These are phyloP conservation scores for Theristicus caerulescens DNA, from an alignment of 2,113 vertebrate species.

Conservation along the genomic window DNA sequence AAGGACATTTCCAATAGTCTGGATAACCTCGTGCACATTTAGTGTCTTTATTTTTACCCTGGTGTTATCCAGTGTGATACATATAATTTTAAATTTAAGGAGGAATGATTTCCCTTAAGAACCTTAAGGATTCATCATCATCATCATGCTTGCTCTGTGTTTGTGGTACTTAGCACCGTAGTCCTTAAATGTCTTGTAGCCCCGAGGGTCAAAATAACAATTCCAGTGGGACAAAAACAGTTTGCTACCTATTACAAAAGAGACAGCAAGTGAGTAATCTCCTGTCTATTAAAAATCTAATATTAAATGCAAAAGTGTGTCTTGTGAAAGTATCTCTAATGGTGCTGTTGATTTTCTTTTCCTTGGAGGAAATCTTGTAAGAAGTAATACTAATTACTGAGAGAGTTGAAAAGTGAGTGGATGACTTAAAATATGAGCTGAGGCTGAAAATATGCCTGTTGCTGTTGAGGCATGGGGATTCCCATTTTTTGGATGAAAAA, in stretches of 20 bases:
- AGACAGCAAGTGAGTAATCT: slow-evolving; percentile 16
- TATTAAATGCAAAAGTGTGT: slow-evolving; percentile 14
- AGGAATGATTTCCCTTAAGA: slow-evolving; percentile 1
- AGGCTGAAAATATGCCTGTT: background rate
- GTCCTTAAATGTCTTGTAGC: background rate
- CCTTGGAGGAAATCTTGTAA: background rate
- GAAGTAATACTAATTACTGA: slow-evolving; percentile 17
- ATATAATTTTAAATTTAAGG: background rate
- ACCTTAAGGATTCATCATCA: background rate
- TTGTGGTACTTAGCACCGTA: background rate
- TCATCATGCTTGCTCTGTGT: background rate
- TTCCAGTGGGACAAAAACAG: background rate
- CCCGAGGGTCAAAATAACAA: background rate
- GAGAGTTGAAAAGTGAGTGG: background rate
- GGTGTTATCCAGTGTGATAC: slow-evolving; percentile 5
- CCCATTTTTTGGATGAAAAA: background rate
- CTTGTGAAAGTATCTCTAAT: background rate
- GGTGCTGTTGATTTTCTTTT: slow-evolving; percentile 6
- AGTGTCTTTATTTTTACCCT: background rate
- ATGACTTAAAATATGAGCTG: background rate
- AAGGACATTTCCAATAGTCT: background rate
- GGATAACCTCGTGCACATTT: background rate
- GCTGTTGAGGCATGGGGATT: background rate
- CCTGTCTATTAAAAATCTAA: slow-evolving; percentile 29
- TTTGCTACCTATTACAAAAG: background rate